phyloP scores from a whole-genome alignment of 2,888 invertebrate species.

The Ommatoiulus sabulosus region DNA sequence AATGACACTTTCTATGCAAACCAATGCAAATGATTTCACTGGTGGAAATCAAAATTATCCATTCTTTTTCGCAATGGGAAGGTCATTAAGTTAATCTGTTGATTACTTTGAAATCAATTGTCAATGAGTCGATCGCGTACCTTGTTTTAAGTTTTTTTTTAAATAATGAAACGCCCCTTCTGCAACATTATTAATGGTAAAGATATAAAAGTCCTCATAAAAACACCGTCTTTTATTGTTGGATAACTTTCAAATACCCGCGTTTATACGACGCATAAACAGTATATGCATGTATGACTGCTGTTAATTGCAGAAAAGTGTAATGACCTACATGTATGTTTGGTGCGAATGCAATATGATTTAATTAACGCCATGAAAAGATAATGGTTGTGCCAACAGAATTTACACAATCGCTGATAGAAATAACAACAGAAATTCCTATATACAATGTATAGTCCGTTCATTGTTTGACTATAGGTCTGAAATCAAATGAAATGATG shows the following conservation, averaged over 20 bases:
- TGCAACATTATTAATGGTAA: neutral
- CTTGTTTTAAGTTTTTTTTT: too few species aligned
- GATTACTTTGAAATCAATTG: too few species aligned
- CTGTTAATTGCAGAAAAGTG: neutral
- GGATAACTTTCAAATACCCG: neutral
- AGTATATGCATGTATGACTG: neutral
- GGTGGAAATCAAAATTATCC: too few species aligned
- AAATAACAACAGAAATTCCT: neutral
- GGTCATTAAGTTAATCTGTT: too few species aligned
- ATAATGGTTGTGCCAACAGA: neutral
- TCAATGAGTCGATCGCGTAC: too few species aligned
- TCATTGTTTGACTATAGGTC: neutral
- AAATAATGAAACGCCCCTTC: neutral
- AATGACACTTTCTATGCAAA: too few species aligned
- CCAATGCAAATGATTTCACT: too few species aligned
- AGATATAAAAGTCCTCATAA: neutral
- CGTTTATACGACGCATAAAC: neutral
- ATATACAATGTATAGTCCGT: neutral
- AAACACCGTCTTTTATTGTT: neutral
- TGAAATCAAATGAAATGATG: neutral
- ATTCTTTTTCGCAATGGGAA: too few species aligned
- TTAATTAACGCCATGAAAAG: neutral
- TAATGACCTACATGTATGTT: neutral
- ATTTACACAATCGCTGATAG: neutral
- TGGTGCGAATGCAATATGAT: neutral